Evolutionary conservation across 2,797 vertebrate species (phyloP), one percentile per base, ranked within the genome.

Genomic region (Clarias pachynema): DNA sequence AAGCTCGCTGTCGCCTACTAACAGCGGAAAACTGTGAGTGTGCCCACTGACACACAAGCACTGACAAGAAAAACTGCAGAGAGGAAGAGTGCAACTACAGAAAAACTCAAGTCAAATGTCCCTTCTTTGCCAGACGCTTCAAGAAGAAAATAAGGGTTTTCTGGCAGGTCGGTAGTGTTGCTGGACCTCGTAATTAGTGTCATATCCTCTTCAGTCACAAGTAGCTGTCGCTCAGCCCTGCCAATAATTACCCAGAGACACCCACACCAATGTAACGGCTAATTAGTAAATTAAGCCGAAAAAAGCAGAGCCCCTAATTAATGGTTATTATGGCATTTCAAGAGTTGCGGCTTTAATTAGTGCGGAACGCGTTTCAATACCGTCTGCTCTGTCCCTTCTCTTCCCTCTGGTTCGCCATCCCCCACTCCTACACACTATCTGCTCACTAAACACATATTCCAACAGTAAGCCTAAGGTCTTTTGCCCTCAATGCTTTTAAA

Each of bases 201-300:
- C 95, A 95, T 96, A 96, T 95, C 94, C 94, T 96, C 94, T 96
- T 96, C 89, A 96, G 96, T 96, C 96, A 96, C 96, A 97, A 93
- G 96, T 96, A 95, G 96, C 96, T 95, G 94, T 93, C 94, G 92
- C 92, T 84, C 95, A 95, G 94, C 94, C 96, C 96, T 91, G 96
- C 95, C 96, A 92, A 94, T 97, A 98, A 98, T 98, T 97, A 97
- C 95, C 94, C 96, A 95, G 83, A 91, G 95, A 94, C 95, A 94
- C 96, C 86, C 93, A 93, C 95, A 96, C 95, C 96, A 95, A 96
- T 96, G 96, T 96, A 93, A 94, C 94, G 94, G 94, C 97, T 99
- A 97, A 98, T 98, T 98, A 98, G 96, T 95, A 97, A 97, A 99
- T 99, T 98, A 98, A 95, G 96, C 95, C 94, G 96, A 97, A 97